Base-by-base conservation (phyloP, 1,140 invertebrate species). In the Drosophila prosaltans region DNA sequence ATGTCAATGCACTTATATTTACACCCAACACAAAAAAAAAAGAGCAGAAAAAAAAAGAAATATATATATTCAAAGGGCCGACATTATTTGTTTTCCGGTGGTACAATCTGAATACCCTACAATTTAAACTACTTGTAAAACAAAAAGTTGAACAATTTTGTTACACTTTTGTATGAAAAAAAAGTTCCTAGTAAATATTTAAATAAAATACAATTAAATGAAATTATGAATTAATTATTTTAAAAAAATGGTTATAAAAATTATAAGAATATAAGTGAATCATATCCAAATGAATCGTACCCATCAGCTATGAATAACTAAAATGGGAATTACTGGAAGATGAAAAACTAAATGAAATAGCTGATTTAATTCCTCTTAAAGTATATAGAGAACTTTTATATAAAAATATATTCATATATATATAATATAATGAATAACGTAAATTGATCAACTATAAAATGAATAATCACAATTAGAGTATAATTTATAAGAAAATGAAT, bases 1-100 rank as follows among this genome's bases (percentile, higher is more conserved):
- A 60, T 75, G 64, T 66, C 55, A 86, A 88, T 86, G 83, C 83
- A 88, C 83, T 74, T 82, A 88, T 76, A 72, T 65, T 72, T 69
- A 81, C 74, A 72, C 73, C 70, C 58, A 61, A 24, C 10, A 39
- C 48, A 51, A 60, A 57, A 45, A 43, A 57, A 55, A 54, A 26
- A 39, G 48, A 68, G 75, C 45, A 45, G 9, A 39, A 64, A 57
- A 61, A 36, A 61, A 67, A 74, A 21, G 1, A 11, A 6, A 45
- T 7, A 21, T 45, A 21, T 39, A 30, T 30, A 36, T 6, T 9
- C 8, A 40, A 40, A 45, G 43, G 43, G 16, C 16, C 43, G 43
- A 21, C n/a, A 7, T 45, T 4, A 9, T 51, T 51, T 6, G 6
- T 36, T 26, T 51, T 51, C 45, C 21, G 21, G 21, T 8, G 26